Evolutionary conservation across 1,140 invertebrate species (phyloP).

Genomic region (Drosophila kohkoa): DNA sequence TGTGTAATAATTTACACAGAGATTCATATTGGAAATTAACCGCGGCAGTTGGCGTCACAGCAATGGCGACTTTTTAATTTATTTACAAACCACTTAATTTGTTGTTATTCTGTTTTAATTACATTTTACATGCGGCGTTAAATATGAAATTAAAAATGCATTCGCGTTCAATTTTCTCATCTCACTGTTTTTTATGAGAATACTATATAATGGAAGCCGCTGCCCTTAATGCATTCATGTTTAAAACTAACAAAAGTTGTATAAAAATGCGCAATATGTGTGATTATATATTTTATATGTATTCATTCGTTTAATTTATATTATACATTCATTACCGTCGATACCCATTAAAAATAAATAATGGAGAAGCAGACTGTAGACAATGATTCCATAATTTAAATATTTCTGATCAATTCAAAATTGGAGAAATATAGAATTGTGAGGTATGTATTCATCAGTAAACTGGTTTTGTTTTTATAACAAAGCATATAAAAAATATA

Average conservation of each 20-base stretch:
- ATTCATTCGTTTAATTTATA: conserved; percentile 3
- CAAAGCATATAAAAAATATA: conserved; percentile 5
- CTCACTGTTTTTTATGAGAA: conserved; percentile 38
- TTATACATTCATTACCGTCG: neutral
- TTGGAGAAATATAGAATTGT: neutral
- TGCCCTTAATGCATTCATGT: conserved; percentile 66
- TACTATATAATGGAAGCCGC: conserved; percentile 21
- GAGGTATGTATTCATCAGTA: neutral
- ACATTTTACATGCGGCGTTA: conserved; percentile 71
- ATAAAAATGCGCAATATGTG: conserved; percentile 50
- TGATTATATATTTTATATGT: conserved; percentile 3
- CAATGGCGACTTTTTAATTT: conserved; percentile 68
- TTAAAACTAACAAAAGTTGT: conserved; percentile 49
- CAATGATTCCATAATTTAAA: neutral
- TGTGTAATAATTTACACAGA: conserved; percentile 12
- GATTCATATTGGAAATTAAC: conserved; percentile 38
- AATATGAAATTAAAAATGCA: conserved; percentile 76
- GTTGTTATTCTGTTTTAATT: conserved; percentile 84
- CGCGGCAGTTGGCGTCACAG: conserved; percentile 29
- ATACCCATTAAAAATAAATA: neutral
- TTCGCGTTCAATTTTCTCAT: conserved; percentile 30
- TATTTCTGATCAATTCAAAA: neutral
- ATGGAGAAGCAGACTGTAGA: neutral
- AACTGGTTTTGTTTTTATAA: conserved; percentile 9
- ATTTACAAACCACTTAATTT: conserved; percentile 85